phyloP scores from a whole-genome alignment of 64 coral and sea anemone genomes.

The Anthopleura sola region DNA sequence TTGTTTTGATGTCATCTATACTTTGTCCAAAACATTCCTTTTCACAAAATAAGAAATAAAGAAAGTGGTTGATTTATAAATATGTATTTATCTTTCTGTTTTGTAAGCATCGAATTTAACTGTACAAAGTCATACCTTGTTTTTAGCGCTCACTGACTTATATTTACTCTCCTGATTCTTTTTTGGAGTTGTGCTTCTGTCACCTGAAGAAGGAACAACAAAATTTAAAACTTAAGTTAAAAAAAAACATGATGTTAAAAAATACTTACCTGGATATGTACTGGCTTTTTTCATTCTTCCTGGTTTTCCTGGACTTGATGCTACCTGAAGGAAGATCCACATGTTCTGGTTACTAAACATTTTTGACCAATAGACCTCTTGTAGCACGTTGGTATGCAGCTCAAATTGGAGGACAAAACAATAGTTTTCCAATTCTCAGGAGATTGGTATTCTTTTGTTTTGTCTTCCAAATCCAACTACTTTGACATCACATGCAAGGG shows the following conservation, averaged over 20 bases:
- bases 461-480: too few species aligned
- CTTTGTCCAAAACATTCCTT: constrained; percentile 32
- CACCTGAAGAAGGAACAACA: not conserved
- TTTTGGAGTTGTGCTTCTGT: constrained; percentile 4
- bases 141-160: not conserved
- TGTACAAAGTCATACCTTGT: not conserved
- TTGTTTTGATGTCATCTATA: not conserved
- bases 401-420: too few species aligned
- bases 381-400: too few species aligned
- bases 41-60: not conserved
- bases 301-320: constrained; percentile 20
- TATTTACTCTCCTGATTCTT: constrained; percentile 2
- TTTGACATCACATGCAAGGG: too few species aligned
- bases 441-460: too few species aligned
- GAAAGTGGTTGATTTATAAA: not conserved
- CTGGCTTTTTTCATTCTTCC: not conserved
- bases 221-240: not conserved
- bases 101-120: too few species aligned
- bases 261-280: constrained; percentile 15
- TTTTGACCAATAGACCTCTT: not conserved
- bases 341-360: not conserved
- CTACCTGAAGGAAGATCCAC: not conserved
- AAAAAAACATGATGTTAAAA: too few species aligned
- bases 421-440: too few species aligned
- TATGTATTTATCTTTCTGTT: too few species aligned